Evolutionary conservation across 2,888 invertebrate species (phyloP), one percentile per base, ranked within the genome.

Genomic region (Tridacna crocea): DNA sequence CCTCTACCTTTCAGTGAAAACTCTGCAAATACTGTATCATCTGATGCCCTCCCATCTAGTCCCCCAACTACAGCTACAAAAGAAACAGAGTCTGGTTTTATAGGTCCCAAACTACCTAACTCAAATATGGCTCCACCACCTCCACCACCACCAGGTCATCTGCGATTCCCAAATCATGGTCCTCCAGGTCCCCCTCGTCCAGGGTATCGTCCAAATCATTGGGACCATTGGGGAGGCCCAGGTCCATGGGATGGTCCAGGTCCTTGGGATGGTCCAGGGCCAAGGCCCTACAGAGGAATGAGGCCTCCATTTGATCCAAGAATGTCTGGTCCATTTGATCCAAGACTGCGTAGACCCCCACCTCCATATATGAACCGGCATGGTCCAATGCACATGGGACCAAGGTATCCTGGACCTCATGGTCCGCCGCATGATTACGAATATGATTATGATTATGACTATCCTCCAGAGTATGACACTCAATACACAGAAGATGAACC

Each of bases 241-340:
- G 85, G 85, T 12, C 79, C 70, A 26, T 86, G 86, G 86, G 86
- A 86, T 58, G 66, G 79, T 13, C 79, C 77, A 12, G 79, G 80
- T 47, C 85, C 76, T 22, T 79, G 85, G 86, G 73, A 83, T 73
- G 82, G 86, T 11, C 83, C 79, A 13, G 82, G 87, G n/a, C 83
- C 75, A 36, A 80, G 84, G 72, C 87, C 87, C 55, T 87, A 80
- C 68, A 82, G 87, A 70, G 87, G 88, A 47, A 88, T 89, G 89
- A 88, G 89, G 68, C 90, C 89, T 24, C 88, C 88, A 58, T 84
- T 77, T 83, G 87, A 87, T 48, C 87, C 79, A 19, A 78, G 87
- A 73, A 87, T 87, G 87, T 66, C 81, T 51, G 87, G 85, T 36
- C 88, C 87, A 11, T 86, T 79, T 86, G 85, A 86, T 77, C 85